These are phyloP conservation scores for Actinia tenebrosa DNA, from an alignment of 64 coral and sea anemone genomes.

Conservation along the genomic window DNA sequence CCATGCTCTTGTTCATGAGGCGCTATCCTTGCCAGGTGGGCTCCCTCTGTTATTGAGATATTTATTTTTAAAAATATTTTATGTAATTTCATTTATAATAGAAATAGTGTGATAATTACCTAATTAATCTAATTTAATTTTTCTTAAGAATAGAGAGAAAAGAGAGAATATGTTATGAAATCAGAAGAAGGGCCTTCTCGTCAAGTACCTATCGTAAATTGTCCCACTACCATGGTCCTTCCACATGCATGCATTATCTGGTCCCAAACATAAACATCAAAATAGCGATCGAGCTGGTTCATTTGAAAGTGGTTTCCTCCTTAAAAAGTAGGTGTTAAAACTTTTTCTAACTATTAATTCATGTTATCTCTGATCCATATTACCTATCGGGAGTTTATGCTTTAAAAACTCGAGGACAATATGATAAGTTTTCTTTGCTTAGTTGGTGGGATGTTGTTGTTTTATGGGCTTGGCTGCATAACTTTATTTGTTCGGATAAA, in stretches of 20 bases:
- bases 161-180: too few species aligned
- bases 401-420: neutral
- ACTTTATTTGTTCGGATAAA: too few species aligned
- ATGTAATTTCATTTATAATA: too few species aligned
- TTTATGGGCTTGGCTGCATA: neutral
- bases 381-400: neutral
- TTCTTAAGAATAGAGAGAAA: neutral
- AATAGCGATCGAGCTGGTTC: neutral
- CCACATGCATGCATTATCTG: too few species aligned
- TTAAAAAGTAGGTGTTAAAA: neutral
- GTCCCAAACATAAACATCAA: neutral
- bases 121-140: too few species aligned
- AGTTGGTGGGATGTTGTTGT: neutral
- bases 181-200: neutral
- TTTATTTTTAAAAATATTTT: too few species aligned
- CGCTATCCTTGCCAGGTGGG: too few species aligned
- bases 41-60: too few species aligned
- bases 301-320: neutral
- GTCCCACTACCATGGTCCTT: too few species aligned
- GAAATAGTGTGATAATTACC: too few species aligned
- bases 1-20: too few species aligned
- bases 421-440: neutral
- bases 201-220: too few species aligned
- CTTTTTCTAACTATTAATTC: neutral
- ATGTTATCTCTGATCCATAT: neutral